phyloP scores from a whole-genome alignment of 2,888 invertebrate species.

The Zaprionus lineosus region DNA sequence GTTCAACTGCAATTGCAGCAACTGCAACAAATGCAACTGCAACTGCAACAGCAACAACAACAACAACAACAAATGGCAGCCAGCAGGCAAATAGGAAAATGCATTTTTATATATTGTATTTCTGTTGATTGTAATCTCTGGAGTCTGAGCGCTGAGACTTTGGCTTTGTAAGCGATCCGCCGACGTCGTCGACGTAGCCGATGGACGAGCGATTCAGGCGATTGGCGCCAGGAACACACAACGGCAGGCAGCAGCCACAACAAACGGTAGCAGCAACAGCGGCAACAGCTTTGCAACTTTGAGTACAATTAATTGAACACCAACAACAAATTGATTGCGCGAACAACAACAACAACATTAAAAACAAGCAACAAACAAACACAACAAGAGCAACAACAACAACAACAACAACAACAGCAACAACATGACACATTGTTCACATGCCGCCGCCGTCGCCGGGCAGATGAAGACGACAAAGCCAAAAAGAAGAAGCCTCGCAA shows the following conservation, averaged over 20 bases:
- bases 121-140: slow-evolving; percentile 60
- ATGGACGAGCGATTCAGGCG: slow-evolving; percentile 37
- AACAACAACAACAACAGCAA: slow-evolving; percentile 46
- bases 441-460: slow-evolving; percentile 55
- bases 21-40: slow-evolving; percentile 8
- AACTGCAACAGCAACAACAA: slow-evolving; percentile 14
- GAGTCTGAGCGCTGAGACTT: slow-evolving; percentile 19
- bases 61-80: slow-evolving; percentile 28
- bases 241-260: slow-evolving; percentile 18
- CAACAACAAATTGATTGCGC: slow-evolving; percentile 77
- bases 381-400: slow-evolving; percentile 13
- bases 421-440: slow-evolving; percentile 77
- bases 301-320: slow-evolving; percentile 76
- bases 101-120: slow-evolving; percentile 53
- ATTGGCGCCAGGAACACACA: slow-evolving; percentile 61
- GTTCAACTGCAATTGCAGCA: not conserved
- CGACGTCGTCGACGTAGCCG: slow-evolving; percentile 39
- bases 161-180: slow-evolving; percentile 26
- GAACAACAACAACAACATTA: slow-evolving; percentile 54
- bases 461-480: slow-evolving; percentile 70
- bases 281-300: slow-evolving; percentile 65
- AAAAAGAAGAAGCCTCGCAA: slow-evolving; percentile 51
- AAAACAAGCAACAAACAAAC: too few relatives aligned
- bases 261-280: slow-evolving; percentile 51
- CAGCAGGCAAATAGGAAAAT: slow-evolving; percentile 61